Percentiles rank a stretch among this genome's conserved stretches.
These are phyloP conservation scores for Corticium candelabrum DNA, from an alignment of 37 sponge, comb jelly and placozoan species.

Conservation along the genomic window DNA sequence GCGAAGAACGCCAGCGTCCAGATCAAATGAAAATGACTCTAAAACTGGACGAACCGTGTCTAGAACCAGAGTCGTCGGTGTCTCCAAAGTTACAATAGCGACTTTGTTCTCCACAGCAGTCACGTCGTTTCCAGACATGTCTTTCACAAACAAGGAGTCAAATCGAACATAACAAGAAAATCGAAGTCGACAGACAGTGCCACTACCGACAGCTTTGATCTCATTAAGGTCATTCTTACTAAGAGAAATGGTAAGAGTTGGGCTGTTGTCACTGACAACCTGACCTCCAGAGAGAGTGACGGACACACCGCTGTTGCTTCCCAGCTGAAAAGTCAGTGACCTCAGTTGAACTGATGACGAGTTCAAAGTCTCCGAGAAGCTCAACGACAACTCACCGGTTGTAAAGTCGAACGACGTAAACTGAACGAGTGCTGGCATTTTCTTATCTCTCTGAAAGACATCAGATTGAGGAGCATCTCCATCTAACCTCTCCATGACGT, in stretches of 20 bases:
- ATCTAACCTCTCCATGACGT: slow-evolving; percentile 12
- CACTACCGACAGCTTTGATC: slow-evolving; percentile 38
- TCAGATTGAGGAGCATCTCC: slow-evolving; percentile 26
- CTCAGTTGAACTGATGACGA: slow-evolving; percentile 1
- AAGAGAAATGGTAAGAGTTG: slow-evolving; percentile 14
- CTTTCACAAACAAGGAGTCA: slow-evolving; percentile 17
- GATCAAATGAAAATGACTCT: slow-evolving; percentile 40
- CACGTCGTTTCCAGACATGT: slow-evolving; percentile 29
- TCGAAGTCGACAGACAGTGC: slow-evolving; percentile 15
- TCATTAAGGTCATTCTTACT: slow-evolving; percentile 43
- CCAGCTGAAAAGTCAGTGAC: slow-evolving; percentile 11
- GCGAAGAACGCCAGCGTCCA: slow-evolving; percentile 45
- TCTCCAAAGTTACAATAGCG: neutral
- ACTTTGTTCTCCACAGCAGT: neutral
- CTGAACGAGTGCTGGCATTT: neutral
- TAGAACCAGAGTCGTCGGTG: neutral
- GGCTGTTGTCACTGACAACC: slow-evolving; percentile 23
- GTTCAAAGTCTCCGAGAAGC: slow-evolving; percentile 16
- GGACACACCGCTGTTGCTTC: neutral
- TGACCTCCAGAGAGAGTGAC: neutral
- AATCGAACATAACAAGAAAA: slow-evolving; percentile 2
- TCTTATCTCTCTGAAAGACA: slow-evolving; percentile 24
- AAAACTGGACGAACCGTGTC: slow-evolving; percentile 50
- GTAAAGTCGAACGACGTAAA: slow-evolving; percentile 13
- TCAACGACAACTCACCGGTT: slow-evolving; percentile 7